Evolutionary conservation across 2,888 invertebrate species (phyloP).

Genomic region (Platypus cylindrus): DNA sequence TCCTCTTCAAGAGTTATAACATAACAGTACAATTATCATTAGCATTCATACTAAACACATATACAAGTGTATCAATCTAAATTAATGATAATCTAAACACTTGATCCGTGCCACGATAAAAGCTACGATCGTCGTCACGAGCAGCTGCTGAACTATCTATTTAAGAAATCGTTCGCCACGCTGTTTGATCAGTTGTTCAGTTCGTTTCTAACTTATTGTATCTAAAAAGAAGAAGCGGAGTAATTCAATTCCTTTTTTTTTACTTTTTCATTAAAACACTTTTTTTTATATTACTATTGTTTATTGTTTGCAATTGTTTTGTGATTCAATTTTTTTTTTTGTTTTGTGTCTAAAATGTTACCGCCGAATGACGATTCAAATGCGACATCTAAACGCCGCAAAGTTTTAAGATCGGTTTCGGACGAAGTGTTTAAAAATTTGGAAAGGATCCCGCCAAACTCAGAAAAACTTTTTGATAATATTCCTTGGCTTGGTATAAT

Average conservation of each 20-base stretch:
- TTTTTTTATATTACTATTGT: too few species aligned
- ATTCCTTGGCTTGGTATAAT: conserved; percentile 33
- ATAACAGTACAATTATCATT: too few species aligned
- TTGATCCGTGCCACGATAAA: too few species aligned
- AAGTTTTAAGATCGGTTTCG: conserved; percentile 25
- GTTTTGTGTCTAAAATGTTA: conserved; percentile 23
- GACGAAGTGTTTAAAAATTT: conserved; percentile 24
- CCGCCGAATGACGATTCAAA: conserved; percentile 25
- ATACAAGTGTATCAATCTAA: conserved; percentile 7
- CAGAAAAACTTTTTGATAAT: conserved; percentile 31
- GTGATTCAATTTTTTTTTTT: too few species aligned
- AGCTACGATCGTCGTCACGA: conserved; percentile 13
- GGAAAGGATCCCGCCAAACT: conserved; percentile 30
- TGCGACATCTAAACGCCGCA: conserved; percentile 17
- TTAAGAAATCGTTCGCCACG: conserved; percentile 9
- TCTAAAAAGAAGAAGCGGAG: too few species aligned
- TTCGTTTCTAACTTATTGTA: conserved; percentile 8
- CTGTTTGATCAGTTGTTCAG: conserved; percentile 7
- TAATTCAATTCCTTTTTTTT: too few species aligned
- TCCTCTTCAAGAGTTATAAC: too few species aligned
- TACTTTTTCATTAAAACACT: too few species aligned
- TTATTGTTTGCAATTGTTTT: conserved; percentile 5
- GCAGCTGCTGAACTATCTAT: conserved; percentile 10
- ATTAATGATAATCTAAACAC: conserved; percentile 6
- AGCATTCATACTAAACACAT: conserved; percentile 8